Base-by-base conservation (phyloP, 92 coral and sea anemone genomes). In the Parazoanthus swiftii region DNA sequence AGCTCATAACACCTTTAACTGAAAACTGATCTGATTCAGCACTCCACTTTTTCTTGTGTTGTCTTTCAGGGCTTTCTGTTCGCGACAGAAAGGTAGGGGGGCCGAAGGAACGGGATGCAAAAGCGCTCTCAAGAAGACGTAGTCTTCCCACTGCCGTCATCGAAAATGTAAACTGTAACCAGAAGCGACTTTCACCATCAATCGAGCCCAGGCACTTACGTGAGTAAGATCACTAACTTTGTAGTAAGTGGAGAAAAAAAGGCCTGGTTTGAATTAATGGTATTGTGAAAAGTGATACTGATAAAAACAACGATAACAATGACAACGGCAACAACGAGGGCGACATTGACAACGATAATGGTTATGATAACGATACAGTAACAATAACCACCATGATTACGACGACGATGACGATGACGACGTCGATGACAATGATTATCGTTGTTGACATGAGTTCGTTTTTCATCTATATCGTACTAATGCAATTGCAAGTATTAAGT, bases 81-180 rank as follows among this genome's bases (percentile, higher is more conserved):
- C 71, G 43, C 36, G 13, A 54, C 73, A 80, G 44, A 15, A 80
- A 80, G 42, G 70, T 80, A n/a, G 39, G 70, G 85, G 56, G 29
- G 4, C 26, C 70, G 16, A 80, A 26, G 25, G 48, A 80, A 56
- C 44, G 29, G 36, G 70, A 63, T 16, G 14, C 70, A 9, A 21
- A 26, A 18, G 48, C 43, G 33, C 71, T 80, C 29, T 80, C 85
- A 56, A 80, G 71, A 80, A 58, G 26, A 48, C 70, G 51, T 46
- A 80, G 85, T 35, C 44, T 80, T 20, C 85, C 85, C 26, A 80
- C 85, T 33, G 37, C 71, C 73, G 58, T 58, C 35, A 26, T 29
- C 25, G 72, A 80, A 13, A 58, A 25, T 15, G 43, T 6, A 23
- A 58, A 50, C 68, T 33, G 38, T 18, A 9, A 21, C 25, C n/a